These are phyloP conservation scores for Byasa hedistus DNA, from an alignment of 2,888 invertebrate genomes.

Conservation along the genomic window DNA sequence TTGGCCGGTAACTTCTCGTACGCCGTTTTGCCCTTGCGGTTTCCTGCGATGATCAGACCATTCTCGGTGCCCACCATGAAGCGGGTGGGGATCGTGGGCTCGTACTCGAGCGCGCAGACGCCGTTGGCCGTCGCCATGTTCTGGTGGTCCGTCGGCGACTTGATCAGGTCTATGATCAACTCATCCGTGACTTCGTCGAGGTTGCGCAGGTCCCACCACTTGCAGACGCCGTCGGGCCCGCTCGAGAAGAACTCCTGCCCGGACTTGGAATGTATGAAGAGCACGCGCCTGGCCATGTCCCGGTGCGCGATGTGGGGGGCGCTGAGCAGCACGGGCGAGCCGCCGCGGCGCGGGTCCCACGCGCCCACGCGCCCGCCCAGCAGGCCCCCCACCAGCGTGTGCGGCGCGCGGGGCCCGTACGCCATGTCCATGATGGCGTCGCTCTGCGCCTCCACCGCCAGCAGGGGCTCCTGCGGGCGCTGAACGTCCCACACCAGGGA, in stretches of 20 bases:
- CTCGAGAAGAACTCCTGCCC: constrained; percentile 96
- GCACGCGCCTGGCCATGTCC: constrained; percentile 90
- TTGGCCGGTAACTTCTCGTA: constrained; percentile 82
- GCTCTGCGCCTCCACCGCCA: constrained; percentile 83
- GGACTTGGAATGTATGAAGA: constrained; percentile 95
- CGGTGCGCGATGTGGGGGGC: constrained; percentile 90
- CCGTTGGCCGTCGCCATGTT: constrained; percentile 80
- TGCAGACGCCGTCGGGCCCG: constrained; percentile 92
- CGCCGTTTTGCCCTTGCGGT: constrained; percentile 85
- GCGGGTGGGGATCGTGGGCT: constrained; percentile 86
- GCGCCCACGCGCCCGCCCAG: constrained; percentile 83
- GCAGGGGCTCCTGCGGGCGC: constrained; percentile 88
- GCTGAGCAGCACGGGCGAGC: constrained; percentile 84
- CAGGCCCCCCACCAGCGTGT: constrained; percentile 80
- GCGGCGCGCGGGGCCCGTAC: constrained; percentile 34
- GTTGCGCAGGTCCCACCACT: constrained; percentile 88
- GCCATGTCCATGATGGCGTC: constrained; percentile 83
- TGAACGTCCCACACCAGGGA: constrained; percentile 94
- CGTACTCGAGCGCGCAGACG: constrained; percentile 83
- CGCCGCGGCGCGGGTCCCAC: constrained; percentile 90
- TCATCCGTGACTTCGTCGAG: constrained; percentile 82
- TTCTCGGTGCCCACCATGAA: constrained; percentile 87
- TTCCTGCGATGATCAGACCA: constrained; percentile 82
- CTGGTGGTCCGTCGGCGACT: constrained; percentile 71
- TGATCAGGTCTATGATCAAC: constrained; percentile 83